Conservation (phyloP, 1,140 invertebrate genomes). For the Hypsibius dujardini region DNA sequence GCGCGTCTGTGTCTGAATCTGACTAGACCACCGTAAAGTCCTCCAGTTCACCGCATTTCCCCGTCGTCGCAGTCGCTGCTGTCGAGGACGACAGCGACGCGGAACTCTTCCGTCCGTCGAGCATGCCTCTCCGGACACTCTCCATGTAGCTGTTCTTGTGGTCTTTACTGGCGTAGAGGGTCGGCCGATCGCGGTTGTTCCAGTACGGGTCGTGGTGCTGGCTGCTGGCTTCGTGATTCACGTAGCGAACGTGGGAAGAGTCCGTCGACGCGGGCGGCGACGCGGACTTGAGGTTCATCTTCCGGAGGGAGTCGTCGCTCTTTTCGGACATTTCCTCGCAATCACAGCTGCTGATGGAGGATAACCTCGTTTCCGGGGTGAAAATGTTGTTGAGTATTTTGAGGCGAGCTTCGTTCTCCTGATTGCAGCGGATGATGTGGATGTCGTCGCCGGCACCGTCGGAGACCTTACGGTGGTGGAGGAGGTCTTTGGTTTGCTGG, state of each 20-base stretch:
- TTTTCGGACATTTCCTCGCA: not conserved
- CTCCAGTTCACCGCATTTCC: no score
- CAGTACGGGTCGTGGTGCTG: not conserved
- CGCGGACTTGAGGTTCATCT: not conserved
- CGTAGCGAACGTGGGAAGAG: not conserved
- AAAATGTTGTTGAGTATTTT: constrained; percentile 10
- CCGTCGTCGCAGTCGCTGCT: no score
- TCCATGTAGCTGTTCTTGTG: not conserved
- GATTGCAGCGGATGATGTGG: not conserved
- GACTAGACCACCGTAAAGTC: not conserved
- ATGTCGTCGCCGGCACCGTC: no score
- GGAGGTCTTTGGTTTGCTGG: not conserved
- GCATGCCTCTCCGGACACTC: not conserved
- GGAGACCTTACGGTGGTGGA: no score
- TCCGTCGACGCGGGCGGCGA: not conserved
- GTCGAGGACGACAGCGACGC: not conserved
- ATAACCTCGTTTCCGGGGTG: not conserved
- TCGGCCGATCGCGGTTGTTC: constrained; percentile 3
- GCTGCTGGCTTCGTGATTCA: not conserved
- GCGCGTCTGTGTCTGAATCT: no score
- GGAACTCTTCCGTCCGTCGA: not conserved
- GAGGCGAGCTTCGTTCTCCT: constrained; percentile 9
- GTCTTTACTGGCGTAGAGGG: not conserved
- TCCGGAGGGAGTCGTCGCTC: not conserved
- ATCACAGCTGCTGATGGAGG: no score